Conservation (phyloP, 2,888 invertebrate species). For the Trilocha varians region DNA sequence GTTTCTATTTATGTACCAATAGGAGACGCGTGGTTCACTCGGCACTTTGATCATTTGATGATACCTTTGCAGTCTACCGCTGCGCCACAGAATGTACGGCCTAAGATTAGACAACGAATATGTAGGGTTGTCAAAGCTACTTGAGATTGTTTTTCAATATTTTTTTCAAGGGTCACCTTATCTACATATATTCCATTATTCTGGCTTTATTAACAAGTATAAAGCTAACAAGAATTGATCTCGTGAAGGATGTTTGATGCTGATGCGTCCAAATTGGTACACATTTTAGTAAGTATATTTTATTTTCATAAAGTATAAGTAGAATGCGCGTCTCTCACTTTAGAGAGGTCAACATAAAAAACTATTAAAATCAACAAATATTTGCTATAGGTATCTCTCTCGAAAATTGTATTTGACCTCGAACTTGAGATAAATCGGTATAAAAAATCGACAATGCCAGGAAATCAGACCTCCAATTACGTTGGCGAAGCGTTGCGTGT, state of each 20-base stretch:
- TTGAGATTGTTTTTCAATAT: too few species aligned
- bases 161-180: neutral
- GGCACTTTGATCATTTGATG: conserved; percentile 37
- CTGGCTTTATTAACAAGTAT: too few species aligned
- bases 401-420: neutral
- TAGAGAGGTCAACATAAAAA: too few species aligned
- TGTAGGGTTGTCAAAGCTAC: conserved; percentile 36
- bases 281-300: too few species aligned
- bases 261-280: too few species aligned
- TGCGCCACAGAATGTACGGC: conserved; percentile 25
- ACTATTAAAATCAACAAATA: too few species aligned
- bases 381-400: too few species aligned
- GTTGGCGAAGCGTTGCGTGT: neutral
- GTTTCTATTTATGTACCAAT: conserved; percentile 7
- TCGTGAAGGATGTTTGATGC: too few species aligned
- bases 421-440: neutral
- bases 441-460: neutral
- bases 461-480: neutral
- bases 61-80: conserved; percentile 37
- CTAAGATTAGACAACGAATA: conserved; percentile 27
- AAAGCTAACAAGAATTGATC: too few species aligned
- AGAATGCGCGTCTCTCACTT: too few species aligned
- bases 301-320: too few species aligned
- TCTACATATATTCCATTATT: too few species aligned
- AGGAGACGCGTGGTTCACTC: conserved; percentile 4